A percentile compares a stretch with the other conserved stretches of the same genome.
These are phyloP conservation scores for Aleadryas rufinucha DNA, from an alignment of 2,113 vertebrate genomes.

Conservation along the genomic window DNA sequence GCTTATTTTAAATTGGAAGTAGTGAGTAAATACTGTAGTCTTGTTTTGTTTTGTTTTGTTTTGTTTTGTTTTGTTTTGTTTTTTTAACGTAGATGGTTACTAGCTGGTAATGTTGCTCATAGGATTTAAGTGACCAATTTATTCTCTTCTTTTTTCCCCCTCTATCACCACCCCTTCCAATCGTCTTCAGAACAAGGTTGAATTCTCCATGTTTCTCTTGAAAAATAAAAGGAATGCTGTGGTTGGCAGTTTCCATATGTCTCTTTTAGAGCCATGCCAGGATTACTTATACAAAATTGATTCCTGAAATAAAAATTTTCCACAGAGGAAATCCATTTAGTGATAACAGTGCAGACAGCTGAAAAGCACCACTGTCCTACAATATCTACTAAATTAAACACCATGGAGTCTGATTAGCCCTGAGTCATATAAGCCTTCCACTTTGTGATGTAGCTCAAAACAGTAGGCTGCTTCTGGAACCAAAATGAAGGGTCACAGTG, in stretches of 20 bases:
- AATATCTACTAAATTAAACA: neutral
- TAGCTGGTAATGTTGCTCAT: slow-evolving; percentile 4
- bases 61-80: neutral
- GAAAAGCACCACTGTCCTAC: slow-evolving; percentile 12
- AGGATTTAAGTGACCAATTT: slow-evolving; percentile 63
- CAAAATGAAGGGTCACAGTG: neutral
- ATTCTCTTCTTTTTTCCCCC: slow-evolving; percentile 44
- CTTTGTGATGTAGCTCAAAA: neutral
- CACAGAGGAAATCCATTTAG: neutral
- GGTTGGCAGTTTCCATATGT: slow-evolving; percentile 45
- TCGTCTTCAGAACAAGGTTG: slow-evolving; percentile 65
- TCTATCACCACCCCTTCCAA: slow-evolving; percentile 10
- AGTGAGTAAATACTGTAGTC: neutral
- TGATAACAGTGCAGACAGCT: slow-evolving; percentile 28
- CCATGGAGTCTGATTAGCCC: neutral
- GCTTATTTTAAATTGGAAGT: neutral
- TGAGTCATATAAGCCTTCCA: neutral
- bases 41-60: neutral
- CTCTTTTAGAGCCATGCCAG: slow-evolving; percentile 37
- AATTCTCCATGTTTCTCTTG: slow-evolving; percentile 52
- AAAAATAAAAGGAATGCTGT: slow-evolving; percentile 62
- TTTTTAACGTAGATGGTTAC: neutral
- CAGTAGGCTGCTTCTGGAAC: neutral
- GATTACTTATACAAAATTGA: slow-evolving; percentile 34
- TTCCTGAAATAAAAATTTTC: slow-evolving; percentile 29